phyloP scores from a whole-genome alignment of 1,140 invertebrate species.

The Bombus balteatus region DNA sequence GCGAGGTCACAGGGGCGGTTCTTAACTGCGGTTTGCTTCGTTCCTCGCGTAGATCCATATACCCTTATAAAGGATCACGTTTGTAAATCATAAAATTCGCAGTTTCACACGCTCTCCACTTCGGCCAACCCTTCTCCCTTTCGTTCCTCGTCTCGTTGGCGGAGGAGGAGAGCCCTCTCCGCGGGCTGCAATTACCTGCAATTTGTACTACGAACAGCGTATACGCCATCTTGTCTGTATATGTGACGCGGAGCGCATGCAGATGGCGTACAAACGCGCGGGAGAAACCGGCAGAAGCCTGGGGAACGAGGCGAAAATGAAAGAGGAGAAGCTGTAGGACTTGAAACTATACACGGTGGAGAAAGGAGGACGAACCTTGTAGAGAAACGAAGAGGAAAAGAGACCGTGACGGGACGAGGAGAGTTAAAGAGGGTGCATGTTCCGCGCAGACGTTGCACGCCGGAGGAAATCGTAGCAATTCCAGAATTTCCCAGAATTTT shows the following conservation, averaged over 20 bases:
- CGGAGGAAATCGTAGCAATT: background rate
- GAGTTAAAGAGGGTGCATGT: conserved; percentile 1
- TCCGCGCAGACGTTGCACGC: background rate
- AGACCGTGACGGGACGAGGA: background rate
- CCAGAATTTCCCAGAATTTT: no score
- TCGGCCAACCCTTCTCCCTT: conserved; percentile 29
- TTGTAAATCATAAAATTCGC: conserved; percentile 76
- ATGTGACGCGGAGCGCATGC: conserved; percentile 45
- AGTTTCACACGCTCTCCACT: conserved; percentile 75
- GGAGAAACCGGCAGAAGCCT: background rate
- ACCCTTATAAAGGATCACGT: conserved; percentile 69
- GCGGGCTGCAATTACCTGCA: conserved; percentile 74
- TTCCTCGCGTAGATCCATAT: conserved; percentile 37
- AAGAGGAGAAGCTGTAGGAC: background rate
- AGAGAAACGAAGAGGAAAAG: fast-evolving
- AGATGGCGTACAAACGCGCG: conserved; percentile 44
- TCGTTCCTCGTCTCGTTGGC: background rate
- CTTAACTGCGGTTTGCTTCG: conserved; percentile 30
- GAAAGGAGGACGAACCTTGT: background rate
- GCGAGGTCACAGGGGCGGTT: conserved; percentile 49
- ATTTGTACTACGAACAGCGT: conserved; percentile 75
- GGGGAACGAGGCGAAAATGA: background rate
- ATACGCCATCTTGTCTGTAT: conserved; percentile 67
- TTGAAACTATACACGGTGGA: background rate
- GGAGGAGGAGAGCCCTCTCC: conserved; percentile 46